These are phyloP conservation scores for Drosophila lacertosa DNA, from an alignment of 1,140 invertebrate species.

Conservation along the genomic window DNA sequence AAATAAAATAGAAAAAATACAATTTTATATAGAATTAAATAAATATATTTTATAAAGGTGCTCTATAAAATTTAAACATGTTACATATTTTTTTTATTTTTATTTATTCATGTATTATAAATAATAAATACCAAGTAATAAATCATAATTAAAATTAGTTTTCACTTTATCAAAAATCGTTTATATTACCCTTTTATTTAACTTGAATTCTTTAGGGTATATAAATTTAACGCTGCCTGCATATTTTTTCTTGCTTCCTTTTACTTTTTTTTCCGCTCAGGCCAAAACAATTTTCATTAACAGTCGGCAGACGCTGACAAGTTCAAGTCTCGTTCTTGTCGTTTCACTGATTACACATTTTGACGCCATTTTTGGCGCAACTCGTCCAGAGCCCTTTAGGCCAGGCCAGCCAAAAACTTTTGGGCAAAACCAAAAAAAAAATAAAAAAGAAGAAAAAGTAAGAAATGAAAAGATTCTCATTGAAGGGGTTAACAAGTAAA, in stretches of 20 bases:
- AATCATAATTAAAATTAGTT: too few species aligned
- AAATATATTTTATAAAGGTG: too few species aligned
- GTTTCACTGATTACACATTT: slow-evolving; percentile 75
- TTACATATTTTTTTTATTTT: too few species aligned
- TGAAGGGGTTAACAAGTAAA: slow-evolving; percentile 79
- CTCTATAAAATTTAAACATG: too few species aligned
- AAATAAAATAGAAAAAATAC: too few species aligned
- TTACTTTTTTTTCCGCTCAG: slow-evolving; percentile 49
- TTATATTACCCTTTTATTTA: too few species aligned
- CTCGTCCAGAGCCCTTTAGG: slow-evolving; percentile 66
- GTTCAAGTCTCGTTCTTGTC: slow-evolving; percentile 56
- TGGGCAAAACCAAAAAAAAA: slow-evolving; percentile 6
- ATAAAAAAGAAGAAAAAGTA: slow-evolving; percentile 39
- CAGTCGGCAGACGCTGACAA: slow-evolving; percentile 71
- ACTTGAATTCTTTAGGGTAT: slow-evolving; percentile 1
- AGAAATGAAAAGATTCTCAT: slow-evolving; percentile 64
- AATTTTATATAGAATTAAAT: too few species aligned
- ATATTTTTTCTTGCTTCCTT: not conserved
- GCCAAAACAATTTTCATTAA: slow-evolving; percentile 77
- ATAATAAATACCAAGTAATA: too few species aligned
- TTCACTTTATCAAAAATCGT: too few species aligned
- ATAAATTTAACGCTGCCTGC: slow-evolving; percentile 18
- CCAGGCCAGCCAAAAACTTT: slow-evolving; percentile 59
- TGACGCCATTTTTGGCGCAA: slow-evolving; percentile 75
- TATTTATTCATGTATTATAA: too few species aligned